Percentiles rank a stretch among this genome's conserved stretches.
Conservation (phyloP, 2,113 vertebrate genomes). For the Aptenodytes patagonicus region DNA sequence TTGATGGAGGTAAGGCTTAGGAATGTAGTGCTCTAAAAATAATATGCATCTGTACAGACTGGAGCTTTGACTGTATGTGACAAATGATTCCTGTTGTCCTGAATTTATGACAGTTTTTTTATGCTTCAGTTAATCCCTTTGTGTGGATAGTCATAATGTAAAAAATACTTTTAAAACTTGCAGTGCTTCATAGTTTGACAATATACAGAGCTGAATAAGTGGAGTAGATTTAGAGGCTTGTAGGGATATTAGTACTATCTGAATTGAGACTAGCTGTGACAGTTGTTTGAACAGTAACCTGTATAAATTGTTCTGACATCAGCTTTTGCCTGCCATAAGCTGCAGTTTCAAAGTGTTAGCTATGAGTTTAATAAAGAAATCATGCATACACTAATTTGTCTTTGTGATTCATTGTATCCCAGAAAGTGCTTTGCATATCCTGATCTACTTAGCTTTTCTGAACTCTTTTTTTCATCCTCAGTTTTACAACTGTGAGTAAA, state of each 20-base stretch:
- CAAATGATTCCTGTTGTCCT: not conserved
- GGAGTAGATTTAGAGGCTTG: not conserved
- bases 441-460: not conserved
- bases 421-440: not conserved
- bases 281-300: not conserved
- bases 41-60: not conserved
- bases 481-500: not conserved
- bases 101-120: not conserved
- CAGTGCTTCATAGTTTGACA: not conserved
- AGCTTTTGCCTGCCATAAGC: not conserved
- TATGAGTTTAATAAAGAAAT: not conserved
- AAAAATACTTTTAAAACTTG: not conserved
- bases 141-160: not conserved
- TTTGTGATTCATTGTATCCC: not conserved
- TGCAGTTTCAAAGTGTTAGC: not conserved
- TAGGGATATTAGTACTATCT: not conserved
- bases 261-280: not conserved
- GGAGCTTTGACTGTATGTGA: not conserved
- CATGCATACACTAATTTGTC: not conserved
- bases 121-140: not conserved
- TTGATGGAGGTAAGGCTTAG: not conserved
- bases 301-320: not conserved
- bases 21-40: slow-evolving; percentile 14
- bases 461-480: not conserved
- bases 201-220: not conserved